Conservation (phyloP, 2,888 invertebrate genomes). For the Meandrusa payeni region DNA sequence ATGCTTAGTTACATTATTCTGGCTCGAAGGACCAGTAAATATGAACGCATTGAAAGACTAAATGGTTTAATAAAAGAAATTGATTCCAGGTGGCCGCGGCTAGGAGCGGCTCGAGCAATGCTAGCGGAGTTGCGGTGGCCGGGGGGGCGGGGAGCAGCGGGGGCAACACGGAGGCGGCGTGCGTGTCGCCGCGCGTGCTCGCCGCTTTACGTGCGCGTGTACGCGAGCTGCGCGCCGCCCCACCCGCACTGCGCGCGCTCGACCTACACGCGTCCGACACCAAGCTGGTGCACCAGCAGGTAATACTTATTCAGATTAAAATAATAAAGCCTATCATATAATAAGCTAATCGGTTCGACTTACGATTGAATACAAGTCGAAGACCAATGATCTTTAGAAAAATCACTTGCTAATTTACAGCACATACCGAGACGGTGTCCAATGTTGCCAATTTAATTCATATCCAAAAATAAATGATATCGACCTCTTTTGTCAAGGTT, state of each 20-base stretch:
- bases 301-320: too few species aligned
- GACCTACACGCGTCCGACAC: constrained; percentile 87
- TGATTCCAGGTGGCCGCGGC: constrained; percentile 42
- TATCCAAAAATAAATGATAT: too few species aligned
- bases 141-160: constrained; percentile 13
- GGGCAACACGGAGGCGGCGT: constrained; percentile 32
- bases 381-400: too few species aligned
- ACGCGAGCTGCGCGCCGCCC: constrained; percentile 89
- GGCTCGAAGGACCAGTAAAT: neutral
- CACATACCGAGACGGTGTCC: too few species aligned
- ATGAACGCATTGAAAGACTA: neutral
- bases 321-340: too few species aligned
- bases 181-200: constrained; percentile 86
- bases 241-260: constrained; percentile 90
- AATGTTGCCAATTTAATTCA: too few species aligned
- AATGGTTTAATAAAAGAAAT: too few species aligned
- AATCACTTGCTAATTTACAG: too few species aligned
- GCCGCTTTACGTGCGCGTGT: constrained; percentile 92
- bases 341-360: too few species aligned
- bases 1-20: too few species aligned
- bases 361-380: too few species aligned
- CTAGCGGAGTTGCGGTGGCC: constrained; percentile 11
- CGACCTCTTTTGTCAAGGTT: too few species aligned
- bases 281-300: constrained; percentile 87
- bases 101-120: constrained; percentile 27